A percentile compares a stretch with the other conserved stretches of the same genome.
These are phyloP conservation scores for Idaea biselata DNA, from an alignment of 2,888 invertebrate species.

Conservation along the genomic window DNA sequence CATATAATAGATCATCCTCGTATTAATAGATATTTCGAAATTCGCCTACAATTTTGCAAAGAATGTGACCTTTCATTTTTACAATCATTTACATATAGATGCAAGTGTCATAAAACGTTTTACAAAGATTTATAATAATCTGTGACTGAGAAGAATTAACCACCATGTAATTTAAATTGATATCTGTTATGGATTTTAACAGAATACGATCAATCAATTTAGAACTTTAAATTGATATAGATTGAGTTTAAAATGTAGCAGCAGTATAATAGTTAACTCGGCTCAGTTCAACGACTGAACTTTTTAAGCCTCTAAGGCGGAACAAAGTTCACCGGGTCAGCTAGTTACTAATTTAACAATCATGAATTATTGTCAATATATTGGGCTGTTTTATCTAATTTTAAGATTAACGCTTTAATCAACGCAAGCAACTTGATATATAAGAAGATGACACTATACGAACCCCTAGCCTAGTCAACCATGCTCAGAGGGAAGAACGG, in stretches of 20 bases:
- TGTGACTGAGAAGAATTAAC: constrained; percentile 20
- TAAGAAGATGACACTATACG: too few species aligned
- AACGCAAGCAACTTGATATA: too few species aligned
- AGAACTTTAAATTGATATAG: constrained; percentile 5
- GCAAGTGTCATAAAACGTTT: neutral
- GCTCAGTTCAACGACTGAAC: constrained; percentile 9
- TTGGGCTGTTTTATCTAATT: too few species aligned
- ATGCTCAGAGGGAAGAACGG: neutral
- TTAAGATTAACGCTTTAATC: too few species aligned
- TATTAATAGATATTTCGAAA: neutral
- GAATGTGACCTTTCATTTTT: neutral
- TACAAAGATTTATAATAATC: constrained; percentile 10
- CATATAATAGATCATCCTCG: neutral
- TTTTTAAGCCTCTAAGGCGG: constrained; percentile 23
- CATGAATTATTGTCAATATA: neutral
- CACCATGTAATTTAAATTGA: constrained; percentile 26
- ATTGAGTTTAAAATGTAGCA: neutral
- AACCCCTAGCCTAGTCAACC: too few species aligned
- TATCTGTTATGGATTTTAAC: constrained; percentile 5
- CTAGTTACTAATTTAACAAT: neutral
- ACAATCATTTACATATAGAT: constrained; percentile 5
- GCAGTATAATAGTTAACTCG: neutral
- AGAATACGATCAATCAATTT: neutral
- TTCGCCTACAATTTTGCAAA: neutral
- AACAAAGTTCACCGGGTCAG: too few species aligned